phyloP scores from a whole-genome alignment of 2,797 vertebrate species.

The Falco berigora region DNA sequence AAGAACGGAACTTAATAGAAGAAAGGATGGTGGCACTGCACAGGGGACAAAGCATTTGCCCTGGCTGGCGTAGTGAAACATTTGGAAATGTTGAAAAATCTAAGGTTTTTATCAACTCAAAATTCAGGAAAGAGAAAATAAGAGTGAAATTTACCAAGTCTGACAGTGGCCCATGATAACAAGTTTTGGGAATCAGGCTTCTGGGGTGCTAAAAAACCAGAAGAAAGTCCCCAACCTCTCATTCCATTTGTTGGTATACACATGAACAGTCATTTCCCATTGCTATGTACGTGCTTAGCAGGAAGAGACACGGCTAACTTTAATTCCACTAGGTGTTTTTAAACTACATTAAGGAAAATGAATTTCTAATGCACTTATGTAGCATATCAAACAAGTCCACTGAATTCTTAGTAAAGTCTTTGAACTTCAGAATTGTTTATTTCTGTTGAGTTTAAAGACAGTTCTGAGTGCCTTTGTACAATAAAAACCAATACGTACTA shows the following conservation, averaged over 20 bases:
- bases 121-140: background rate
- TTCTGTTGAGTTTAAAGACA: background rate
- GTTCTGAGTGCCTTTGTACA: background rate
- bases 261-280: background rate
- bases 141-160: background rate
- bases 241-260: background rate
- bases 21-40: background rate
- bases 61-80: background rate
- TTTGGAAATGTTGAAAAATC: background rate
- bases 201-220: background rate
- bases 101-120: background rate
- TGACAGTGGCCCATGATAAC: background rate
- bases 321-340: background rate
- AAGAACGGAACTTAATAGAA: background rate
- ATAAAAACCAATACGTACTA: background rate
- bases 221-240: background rate
- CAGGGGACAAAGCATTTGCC: background rate
- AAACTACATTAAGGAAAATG: background rate
- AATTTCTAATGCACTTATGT: background rate
- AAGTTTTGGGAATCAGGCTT: background rate
- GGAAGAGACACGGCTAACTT: background rate
- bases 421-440: background rate
- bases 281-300: background rate
- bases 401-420: conserved; percentile 45
- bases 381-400: conserved; percentile 42